Evolutionary conservation across 2,888 invertebrate genomes (phyloP).

Genomic region (Minunthozetes semirufus): DNA sequence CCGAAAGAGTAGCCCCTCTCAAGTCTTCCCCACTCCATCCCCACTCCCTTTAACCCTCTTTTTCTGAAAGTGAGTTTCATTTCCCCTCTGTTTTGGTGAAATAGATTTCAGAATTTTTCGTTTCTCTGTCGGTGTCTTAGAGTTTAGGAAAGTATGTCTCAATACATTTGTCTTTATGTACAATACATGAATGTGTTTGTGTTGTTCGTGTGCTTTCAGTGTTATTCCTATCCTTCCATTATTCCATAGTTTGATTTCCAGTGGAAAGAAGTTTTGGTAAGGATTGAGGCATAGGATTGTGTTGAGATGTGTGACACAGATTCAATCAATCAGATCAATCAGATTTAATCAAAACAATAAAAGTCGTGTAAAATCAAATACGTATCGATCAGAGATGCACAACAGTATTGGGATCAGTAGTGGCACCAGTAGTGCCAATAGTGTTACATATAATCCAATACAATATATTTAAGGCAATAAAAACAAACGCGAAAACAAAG

Average conservation of each 20-base stretch:
- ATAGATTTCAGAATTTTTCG: neutral
- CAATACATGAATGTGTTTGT: neutral
- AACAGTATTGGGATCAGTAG: neutral
- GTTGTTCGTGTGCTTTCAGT: too few species aligned
- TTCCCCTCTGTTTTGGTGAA: slow-evolving; percentile 7
- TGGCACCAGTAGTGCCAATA: neutral
- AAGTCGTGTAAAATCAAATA: slow-evolving; percentile 28
- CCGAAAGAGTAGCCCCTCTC: neutral
- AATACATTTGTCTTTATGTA: neutral
- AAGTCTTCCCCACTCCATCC: too few species aligned
- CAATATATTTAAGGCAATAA: slow-evolving; percentile 12
- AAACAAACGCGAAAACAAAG: neutral
- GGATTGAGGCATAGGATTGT: too few species aligned
- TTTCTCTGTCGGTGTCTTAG: neutral
- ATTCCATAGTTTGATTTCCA: neutral
- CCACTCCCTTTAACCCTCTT: neutral
- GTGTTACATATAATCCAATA: slow-evolving; percentile 1
- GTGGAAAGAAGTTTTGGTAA: too few species aligned
- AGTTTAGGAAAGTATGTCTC: neutral
- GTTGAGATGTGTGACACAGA: neutral
- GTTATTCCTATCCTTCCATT: neutral
- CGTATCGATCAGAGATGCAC: slow-evolving; percentile 28
- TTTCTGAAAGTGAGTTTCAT: neutral
- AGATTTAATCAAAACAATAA: slow-evolving; percentile 30
- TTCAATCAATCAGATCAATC: slow-evolving; percentile 24